Base-by-base conservation (phyloP, 2,888 invertebrate genomes). In the Drosophila putrida region DNA sequence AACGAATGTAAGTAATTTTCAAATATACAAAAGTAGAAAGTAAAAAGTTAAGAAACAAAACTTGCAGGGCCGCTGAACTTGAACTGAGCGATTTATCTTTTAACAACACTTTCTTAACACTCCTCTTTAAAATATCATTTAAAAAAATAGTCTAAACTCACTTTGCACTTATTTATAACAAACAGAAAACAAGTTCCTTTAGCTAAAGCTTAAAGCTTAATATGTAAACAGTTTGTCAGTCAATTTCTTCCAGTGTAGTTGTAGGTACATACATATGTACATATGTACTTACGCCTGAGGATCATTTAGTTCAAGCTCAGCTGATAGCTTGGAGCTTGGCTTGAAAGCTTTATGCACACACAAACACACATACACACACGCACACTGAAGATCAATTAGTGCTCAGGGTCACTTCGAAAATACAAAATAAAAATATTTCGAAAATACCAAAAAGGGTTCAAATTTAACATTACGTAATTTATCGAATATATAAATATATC, bases 251-350 rank as follows among this genome's bases (percentile, higher is more conserved):
- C 44, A n/a, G 62, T 55, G 35, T 28, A 28, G 11, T 8, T 35
- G 47, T 63, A 20, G 20, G 20, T 20, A 20, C 20, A n/a, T 13
- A 46, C 59, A 28, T 41, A 20, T 49, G 11, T 20, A 44, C 51
- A 4, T 43, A 31, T 50, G 35, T 59, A 61, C 31, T 55, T 61
- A 50, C 70, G 75, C 41, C 57, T 57, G 65, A 71, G 80, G 79
- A 79, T 75, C 75, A 78, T 59, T 65, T 59, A 59, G 75, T 74
- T 75, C 78, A 78, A 78, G 58, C 75, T 75, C 79, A 76, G 76
- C 79, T 79, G 76, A 76, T 76, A 65, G 51, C 64, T 78, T 50
- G 38, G 38, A 64, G 58, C 44, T 64, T 60, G 36, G 55, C 77
- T 36, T 59, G 46, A 68, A 74, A 75, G 75, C 74, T 60, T 57